These are phyloP conservation scores for Eudasyphora cyanicolor DNA, from an alignment of 2,888 invertebrate genomes.

Conservation along the genomic window DNA sequence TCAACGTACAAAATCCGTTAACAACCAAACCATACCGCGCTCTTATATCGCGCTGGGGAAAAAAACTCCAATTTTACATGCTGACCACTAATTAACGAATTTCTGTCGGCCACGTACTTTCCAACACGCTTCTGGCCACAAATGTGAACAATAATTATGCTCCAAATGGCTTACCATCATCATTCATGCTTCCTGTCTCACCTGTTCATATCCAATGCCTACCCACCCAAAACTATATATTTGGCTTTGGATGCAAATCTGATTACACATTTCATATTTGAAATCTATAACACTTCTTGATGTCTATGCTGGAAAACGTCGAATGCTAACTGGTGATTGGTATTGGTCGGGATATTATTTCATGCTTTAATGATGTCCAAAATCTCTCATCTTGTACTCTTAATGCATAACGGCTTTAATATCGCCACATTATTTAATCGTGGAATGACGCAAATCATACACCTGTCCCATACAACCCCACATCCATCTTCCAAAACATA, in stretches of 20 bases:
- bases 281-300: neutral
- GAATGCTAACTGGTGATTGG: neutral
- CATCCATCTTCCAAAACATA: no score
- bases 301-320: neutral
- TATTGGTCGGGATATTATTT: constrained; percentile 15
- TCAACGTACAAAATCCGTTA: neutral
- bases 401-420: neutral
- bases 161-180: no score
- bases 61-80: constrained; percentile 23
- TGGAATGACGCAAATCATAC: constrained; percentile 20
- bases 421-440: neutral
- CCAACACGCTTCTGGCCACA: neutral
- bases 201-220: neutral
- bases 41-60: neutral
- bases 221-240: neutral
- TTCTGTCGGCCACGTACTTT: neutral
- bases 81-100: constrained; percentile 41
- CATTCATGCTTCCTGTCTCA: no score
- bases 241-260: neutral
- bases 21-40: neutral
- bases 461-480: no score
- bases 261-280: neutral
- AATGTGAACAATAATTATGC: constrained; percentile 20
- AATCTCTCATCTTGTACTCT: no score
- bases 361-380: constrained; percentile 36